Evolutionary conservation across 2,797 vertebrate species (phyloP).

Genomic region (Xenentodon cancila): DNA sequence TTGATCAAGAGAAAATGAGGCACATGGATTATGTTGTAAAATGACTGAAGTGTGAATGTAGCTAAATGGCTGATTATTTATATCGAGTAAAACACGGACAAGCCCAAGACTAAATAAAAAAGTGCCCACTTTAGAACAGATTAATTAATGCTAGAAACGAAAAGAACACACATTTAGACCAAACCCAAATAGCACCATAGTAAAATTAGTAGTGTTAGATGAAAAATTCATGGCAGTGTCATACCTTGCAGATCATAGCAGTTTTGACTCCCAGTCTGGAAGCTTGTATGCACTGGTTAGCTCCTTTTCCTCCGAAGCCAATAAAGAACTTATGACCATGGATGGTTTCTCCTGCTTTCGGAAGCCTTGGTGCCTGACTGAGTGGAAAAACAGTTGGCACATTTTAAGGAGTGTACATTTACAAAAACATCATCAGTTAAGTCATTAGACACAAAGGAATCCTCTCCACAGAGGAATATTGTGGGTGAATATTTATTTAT

Average conservation of each 20-base stretch:
- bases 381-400: conserved; percentile 1
- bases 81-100: conserved; percentile 22
- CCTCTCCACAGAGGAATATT: no score
- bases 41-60: conserved; percentile 63
- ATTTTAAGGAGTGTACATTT: no score
- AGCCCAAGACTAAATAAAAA: conserved; percentile 34
- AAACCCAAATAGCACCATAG: background rate
- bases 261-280: conserved; percentile 91
- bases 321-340: conserved; percentile 95
- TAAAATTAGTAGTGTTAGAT: background rate
- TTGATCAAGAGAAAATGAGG: conserved; percentile 79
- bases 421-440: no score
- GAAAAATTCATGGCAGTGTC: background rate
- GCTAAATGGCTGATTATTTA: conserved; percentile 40
- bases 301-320: conserved; percentile 97
- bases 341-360: conserved; percentile 94
- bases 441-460: no score
- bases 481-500: no score
- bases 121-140: conserved; percentile 5
- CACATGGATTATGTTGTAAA: conserved; percentile 61
- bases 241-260: conserved; percentile 94
- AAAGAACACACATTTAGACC: background rate
- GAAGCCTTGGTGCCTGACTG: conserved; percentile 90
- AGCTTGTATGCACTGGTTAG: conserved; percentile 97
- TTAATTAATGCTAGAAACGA: conserved; percentile 3